Conservation (phyloP, 2,797 vertebrate genomes). For the Pangasius djambal region DNA sequence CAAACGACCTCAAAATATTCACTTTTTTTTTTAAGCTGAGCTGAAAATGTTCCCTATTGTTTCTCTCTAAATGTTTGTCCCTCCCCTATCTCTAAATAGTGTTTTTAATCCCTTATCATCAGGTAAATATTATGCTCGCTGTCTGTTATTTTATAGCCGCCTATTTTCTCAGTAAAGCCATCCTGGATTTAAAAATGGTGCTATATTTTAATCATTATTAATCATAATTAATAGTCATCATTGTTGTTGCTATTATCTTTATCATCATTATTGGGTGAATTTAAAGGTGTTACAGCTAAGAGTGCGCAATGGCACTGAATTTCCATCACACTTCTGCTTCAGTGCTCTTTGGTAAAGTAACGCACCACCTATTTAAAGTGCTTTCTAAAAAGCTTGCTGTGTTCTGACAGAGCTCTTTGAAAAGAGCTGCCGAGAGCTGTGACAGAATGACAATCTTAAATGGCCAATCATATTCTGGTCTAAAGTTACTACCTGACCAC, state of each 20-base stretch:
- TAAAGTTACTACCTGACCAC: neutral
- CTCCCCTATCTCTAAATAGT: neutral
- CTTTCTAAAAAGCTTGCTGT: neutral
- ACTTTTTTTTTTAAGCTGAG: neutral
- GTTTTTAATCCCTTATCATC: neutral
- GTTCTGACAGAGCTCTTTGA: neutral
- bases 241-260: neutral
- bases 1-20: neutral
- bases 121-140: neutral
- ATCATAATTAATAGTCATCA: neutral
- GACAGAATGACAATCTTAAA: slow-evolving; percentile 2
- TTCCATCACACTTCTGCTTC: neutral
- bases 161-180: neutral
- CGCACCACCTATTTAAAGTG: too few relatives aligned
- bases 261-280: neutral
- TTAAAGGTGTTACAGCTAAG: neutral
- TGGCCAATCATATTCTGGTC: neutral
- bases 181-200: neutral
- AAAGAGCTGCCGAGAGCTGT: neutral
- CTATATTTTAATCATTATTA: neutral
- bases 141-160: neutral
- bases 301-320: neutral
- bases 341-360: neutral
- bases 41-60: neutral
- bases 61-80: neutral